Percentiles rank a stretch among this genome's conserved stretches.
Evolutionary conservation across 2,888 invertebrate genomes (phyloP).

Genomic region (Acrobeloides nanus): DNA sequence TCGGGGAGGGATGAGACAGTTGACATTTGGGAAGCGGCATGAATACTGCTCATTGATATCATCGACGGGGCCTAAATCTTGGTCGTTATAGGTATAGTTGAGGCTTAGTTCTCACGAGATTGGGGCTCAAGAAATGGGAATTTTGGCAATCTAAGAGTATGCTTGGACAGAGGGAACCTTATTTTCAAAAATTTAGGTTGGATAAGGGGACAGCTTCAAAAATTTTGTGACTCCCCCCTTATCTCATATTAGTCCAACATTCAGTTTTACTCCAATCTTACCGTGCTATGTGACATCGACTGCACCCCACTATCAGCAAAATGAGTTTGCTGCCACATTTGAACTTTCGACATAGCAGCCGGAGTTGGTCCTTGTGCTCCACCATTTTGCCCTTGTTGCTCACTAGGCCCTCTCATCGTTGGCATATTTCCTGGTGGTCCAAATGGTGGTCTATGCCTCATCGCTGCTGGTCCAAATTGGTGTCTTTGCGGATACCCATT

Average conservation of each 20-base stretch:
- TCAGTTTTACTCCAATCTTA: constrained; percentile 7
- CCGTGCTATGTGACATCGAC: constrained; percentile 44
- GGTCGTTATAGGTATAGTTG: too few species aligned
- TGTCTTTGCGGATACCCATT: too few species aligned
- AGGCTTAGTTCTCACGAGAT: too few species aligned
- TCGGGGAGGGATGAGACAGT: constrained; percentile 31
- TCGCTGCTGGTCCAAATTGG: too few species aligned
- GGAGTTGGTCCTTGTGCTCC: too few species aligned
- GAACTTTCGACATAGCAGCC: constrained; percentile 16
- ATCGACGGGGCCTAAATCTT: constrained; percentile 32
- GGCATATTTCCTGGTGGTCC: too few species aligned
- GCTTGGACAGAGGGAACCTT: constrained; percentile 4
- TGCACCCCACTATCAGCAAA: constrained; percentile 42
- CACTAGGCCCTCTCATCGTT: too few species aligned
- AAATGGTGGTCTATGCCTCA: too few species aligned
- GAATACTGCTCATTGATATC: constrained; percentile 32
- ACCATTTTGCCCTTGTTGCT: too few species aligned
- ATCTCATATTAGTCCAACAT: background rate
- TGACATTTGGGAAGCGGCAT: constrained; percentile 37
- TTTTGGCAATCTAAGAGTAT: too few species aligned
- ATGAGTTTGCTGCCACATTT: constrained; percentile 16
- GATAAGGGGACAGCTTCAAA: constrained; percentile 1
- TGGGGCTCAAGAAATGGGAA: too few species aligned
- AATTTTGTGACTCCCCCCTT: constrained; percentile 5
- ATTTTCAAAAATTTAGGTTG: constrained; percentile 1